Percentiles rank a stretch among this genome's conserved stretches.
phyloP scores from a whole-genome alignment of 2,113 vertebrate genomes.

The Antechinus flavipes region DNA sequence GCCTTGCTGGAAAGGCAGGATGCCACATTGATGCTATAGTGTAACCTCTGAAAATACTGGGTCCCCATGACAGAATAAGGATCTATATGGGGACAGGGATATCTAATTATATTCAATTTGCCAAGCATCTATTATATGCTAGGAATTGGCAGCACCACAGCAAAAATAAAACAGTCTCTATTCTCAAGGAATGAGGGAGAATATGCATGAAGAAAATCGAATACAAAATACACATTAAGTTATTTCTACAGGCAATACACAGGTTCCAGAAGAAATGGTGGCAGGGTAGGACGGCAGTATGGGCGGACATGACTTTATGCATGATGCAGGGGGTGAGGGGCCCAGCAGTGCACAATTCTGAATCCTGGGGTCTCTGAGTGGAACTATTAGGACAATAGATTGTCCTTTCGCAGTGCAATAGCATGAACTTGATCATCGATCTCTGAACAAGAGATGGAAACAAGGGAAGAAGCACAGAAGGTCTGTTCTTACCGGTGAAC shows the following conservation, averaged over 20 bases:
- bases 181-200: neutral
- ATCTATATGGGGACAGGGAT: neutral
- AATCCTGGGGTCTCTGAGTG: neutral
- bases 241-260: neutral
- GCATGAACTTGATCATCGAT: neutral
- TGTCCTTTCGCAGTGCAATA: neutral
- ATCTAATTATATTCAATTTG: neutral
- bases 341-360: neutral
- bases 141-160: neutral
- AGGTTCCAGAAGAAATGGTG: neutral
- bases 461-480: neutral
- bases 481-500: neutral
- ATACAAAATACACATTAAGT: neutral
- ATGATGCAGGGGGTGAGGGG: neutral
- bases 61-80: neutral
- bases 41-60: neutral
- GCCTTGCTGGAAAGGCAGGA: neutral
- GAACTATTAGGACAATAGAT: neutral
- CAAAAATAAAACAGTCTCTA: neutral
- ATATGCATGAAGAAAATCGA: neutral
- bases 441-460: neutral
- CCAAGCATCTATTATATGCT: neutral
- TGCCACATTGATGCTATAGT: neutral
- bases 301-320: neutral
- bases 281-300: neutral